phyloP scores from a whole-genome alignment of 2,888 invertebrate species.

The Heliconius sara region DNA sequence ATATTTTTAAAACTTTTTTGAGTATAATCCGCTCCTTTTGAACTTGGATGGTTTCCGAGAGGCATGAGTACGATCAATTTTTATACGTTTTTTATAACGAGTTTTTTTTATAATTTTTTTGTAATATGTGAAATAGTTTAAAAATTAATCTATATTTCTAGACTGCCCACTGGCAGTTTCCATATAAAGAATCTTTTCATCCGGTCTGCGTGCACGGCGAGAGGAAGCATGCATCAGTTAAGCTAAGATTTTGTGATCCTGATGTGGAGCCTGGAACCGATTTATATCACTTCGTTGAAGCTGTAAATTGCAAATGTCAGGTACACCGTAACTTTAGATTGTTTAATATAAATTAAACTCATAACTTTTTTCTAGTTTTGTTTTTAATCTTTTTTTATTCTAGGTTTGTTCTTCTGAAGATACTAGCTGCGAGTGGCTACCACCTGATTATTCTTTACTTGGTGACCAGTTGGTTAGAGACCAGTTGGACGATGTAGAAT shows the following conservation, averaged over 20 bases:
- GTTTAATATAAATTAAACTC: background rate
- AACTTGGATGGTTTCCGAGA: too few relatives aligned
- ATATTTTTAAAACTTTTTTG: too few relatives aligned
- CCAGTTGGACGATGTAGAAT: conserved; percentile 57
- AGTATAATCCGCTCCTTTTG: too few relatives aligned
- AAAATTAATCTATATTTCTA: conserved; percentile 57
- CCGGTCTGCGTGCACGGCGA: conserved; percentile 93
- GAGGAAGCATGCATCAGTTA: conserved; percentile 85
- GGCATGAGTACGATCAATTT: too few relatives aligned
- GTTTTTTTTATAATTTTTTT: too few relatives aligned
- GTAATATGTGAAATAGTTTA: too few relatives aligned
- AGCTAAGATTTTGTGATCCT: conserved; percentile 89
- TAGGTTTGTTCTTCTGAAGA: conserved; percentile 79
- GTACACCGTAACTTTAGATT: conserved; percentile 50
- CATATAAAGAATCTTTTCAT: conserved; percentile 93
- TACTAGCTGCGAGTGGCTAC: conserved; percentile 80
- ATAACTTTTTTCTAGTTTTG: background rate
- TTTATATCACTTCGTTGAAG: conserved; percentile 90
- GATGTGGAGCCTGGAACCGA: conserved; percentile 88
- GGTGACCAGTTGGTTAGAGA: conserved; percentile 65
- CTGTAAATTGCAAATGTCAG: conserved; percentile 89
- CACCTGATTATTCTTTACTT: conserved; percentile 72
- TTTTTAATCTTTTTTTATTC: conserved; percentile 28
- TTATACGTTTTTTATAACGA: too few relatives aligned
- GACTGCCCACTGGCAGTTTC: conserved; percentile 95